These are phyloP conservation scores for Trialeurodes vaporariorum DNA, from an alignment of 1,140 invertebrate species.

Conservation along the genomic window DNA sequence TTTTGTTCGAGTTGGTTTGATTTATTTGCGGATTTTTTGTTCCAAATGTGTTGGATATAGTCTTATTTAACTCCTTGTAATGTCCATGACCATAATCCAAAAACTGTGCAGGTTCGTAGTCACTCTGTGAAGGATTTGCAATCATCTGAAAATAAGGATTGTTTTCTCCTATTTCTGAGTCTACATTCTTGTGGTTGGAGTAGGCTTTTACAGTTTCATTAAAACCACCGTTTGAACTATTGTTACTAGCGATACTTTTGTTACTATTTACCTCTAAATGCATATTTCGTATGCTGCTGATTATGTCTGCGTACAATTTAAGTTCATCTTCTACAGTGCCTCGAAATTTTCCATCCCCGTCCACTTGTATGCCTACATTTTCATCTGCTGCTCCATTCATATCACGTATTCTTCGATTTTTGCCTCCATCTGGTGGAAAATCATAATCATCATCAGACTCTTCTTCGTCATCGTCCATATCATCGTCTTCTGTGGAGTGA, in stretches of 20 bases:
- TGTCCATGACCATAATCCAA: too few species aligned
- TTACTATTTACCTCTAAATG: too few species aligned
- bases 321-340: not conserved
- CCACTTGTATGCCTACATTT: not conserved
- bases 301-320: not conserved
- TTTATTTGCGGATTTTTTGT: not conserved
- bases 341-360: not conserved
- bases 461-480: slow-evolving; percentile 4
- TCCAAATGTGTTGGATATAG: too few species aligned
- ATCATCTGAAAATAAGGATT: too few species aligned
- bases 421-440: slow-evolving; percentile 5
- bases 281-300: not conserved
- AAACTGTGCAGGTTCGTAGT: too few species aligned
- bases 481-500: slow-evolving; percentile 3
- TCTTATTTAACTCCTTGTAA: too few species aligned
- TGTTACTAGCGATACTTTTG: too few species aligned
- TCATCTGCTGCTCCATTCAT: not conserved
- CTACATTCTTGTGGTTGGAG: too few species aligned
- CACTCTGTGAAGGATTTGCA: too few species aligned
- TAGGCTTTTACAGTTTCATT: too few species aligned
- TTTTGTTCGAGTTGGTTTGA: not conserved
- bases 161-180: too few species aligned
- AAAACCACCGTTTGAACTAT: too few species aligned
- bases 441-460: not conserved
- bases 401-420: not conserved